Base-by-base conservation (phyloP, 2,113 vertebrate genomes). In the Erythrolamprus reginae region DNA sequence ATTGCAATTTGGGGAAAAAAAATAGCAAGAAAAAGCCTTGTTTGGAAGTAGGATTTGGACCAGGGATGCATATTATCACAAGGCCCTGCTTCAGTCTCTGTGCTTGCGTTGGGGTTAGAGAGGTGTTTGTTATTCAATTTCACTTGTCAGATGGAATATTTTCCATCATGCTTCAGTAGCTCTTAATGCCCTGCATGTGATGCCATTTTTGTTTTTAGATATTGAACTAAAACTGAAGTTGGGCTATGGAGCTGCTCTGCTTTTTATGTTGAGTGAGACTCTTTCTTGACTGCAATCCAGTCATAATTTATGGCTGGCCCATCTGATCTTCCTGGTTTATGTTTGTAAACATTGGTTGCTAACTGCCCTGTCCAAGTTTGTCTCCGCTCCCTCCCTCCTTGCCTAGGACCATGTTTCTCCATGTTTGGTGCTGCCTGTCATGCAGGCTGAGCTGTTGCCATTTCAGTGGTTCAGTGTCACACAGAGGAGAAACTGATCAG, bases 271-370 rank as follows among this genome's bases (percentile, higher is more conserved):
- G 50, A 91, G 95, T 2, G 1, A 91, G 95, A 90, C 94, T 93
- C 84, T 50, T 24, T 88, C 94, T 89, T 24, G 0, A 58, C 65
- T 52, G 52, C 90, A 13, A 87, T 95, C 94, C 61, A 0, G 90
- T 92, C 88, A 90, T 97, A 94, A 96, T 96, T 97, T 96, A 96
- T 89, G n/a, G 94, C 94, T 1, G 48, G 91, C 93, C 94, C 96
- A 94, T 95, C 95, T 91, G 96, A 96, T 95, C 88, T 92, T 89
- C 56, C 70, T 0, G 33, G 95, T 96, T 97, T 97, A 91, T 98
- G 98, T 98, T 98, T 96, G 97, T 98, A 98, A 98, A 98, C 97
- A 98, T 92, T 94, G 96, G 97, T 96, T 97, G 96, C 97, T 97
- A 97, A 93, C 95, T 92, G 92, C 91, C 92, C 91, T 0, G 56